Base-by-base conservation (phyloP, 2,113 vertebrate species). In the Chamaetylas fuelleborni region DNA sequence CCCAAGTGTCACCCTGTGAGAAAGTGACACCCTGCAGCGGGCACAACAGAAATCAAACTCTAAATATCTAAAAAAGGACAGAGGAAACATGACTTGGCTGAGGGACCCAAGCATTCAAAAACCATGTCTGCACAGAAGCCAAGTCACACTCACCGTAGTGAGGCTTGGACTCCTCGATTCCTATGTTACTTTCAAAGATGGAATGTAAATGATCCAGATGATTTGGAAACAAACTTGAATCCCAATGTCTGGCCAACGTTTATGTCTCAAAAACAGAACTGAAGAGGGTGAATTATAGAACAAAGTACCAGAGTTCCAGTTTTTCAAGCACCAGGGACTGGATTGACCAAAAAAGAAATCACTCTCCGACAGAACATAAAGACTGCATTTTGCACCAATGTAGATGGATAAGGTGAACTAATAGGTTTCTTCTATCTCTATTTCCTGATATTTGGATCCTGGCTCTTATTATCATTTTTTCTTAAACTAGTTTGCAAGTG, bases 391-490 rank as follows among this genome's bases (percentile, higher is more conserved):
- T 83, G 8, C 19, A 48, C 12, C 4, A 3, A 5, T 40, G 25
- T 50, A 83, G 40, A 67, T 38, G 43, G 47, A 64, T 36, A 64
- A 87, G 34, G 26, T 82, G 14, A 92, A 62, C 31, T 57, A 92
- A 57, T 2, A 64, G 12, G 29, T 56, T 91, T 83, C 29, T 78
- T 81, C 20, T 29, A 31, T 76, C 48, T 78, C 18, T 56, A 2
- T 72, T 73, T 77, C 74, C 43, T 67, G 20, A 69, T 73, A 88
- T 81, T 86, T 94, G 91, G 28, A 82, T 53, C 31, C 45, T 93
- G 69, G 12, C 24, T 93, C 64, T 94, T 96, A 56, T 93, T 67
- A 74, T 38, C 8, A 65, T 95, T 94, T 96, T 86, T 94, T 43
- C 29, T 90, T 77, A 69, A 92, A 90, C 38, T 18, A 73, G 62